These are phyloP conservation scores for Volucella inanis DNA, from an alignment of 2,888 invertebrate genomes.

Conservation along the genomic window DNA sequence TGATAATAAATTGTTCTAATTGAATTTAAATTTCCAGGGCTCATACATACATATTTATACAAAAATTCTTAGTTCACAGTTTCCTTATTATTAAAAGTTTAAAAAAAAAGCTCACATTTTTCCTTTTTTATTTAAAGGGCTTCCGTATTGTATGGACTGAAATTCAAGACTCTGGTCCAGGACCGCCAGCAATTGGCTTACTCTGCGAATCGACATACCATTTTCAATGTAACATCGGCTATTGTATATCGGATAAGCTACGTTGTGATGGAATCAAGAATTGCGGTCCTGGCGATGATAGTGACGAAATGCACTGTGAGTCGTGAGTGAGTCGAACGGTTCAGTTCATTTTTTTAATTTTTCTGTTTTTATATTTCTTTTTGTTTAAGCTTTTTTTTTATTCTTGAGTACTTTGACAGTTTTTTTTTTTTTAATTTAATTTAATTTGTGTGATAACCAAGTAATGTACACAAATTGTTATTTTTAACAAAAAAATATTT, in stretches of 20 bases:
- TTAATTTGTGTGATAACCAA: slow-evolving; percentile 48
- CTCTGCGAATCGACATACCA: slow-evolving; percentile 85
- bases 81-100: background rate
- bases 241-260: slow-evolving; percentile 91
- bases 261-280: slow-evolving; percentile 91
- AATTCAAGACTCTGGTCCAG: slow-evolving; percentile 87
- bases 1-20: too few relatives aligned
- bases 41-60: too few relatives aligned
- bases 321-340: slow-evolving; percentile 85
- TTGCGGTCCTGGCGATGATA: slow-evolving; percentile 86
- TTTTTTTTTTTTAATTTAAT: background rate
- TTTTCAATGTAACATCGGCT: slow-evolving; percentile 89
- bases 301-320: slow-evolving; percentile 84
- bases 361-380: slow-evolving; percentile 32
- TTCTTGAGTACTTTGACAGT: slow-evolving; percentile 25
- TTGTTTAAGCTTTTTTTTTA: slow-evolving; percentile 30
- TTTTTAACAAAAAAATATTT: background rate
- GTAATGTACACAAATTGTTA: slow-evolving; percentile 51
- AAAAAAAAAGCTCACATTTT: slow-evolving; percentile 21
- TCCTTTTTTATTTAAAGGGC: slow-evolving; percentile 84
- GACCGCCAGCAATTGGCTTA: slow-evolving; percentile 82
- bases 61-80: too few relatives aligned
- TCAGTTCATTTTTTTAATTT: slow-evolving; percentile 83
- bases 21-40: too few relatives aligned
- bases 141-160: slow-evolving; percentile 98